These are phyloP conservation scores for Apogon hyalosoma DNA, from an alignment of 2,797 vertebrate genomes.

Conservation along the genomic window DNA sequence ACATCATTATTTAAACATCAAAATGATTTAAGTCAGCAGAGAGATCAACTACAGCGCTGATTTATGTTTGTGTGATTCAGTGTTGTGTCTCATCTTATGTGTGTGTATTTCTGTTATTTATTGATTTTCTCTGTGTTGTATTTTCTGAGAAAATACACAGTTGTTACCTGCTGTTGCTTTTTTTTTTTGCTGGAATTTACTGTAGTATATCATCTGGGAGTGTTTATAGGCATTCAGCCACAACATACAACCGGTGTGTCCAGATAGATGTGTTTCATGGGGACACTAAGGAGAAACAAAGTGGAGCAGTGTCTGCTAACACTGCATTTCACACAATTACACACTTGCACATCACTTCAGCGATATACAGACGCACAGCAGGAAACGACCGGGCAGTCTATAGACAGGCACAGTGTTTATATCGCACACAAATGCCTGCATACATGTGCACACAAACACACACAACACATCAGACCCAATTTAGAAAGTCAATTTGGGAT, in stretches of 20 bases:
- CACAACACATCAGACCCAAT: conserved; percentile 67
- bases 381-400: conserved; percentile 43
- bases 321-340: conserved; percentile 51
- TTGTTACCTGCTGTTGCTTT: conserved; percentile 26
- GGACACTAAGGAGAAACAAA: conserved; percentile 14
- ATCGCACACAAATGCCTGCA: conserved; percentile 26
- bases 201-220: conserved; percentile 16
- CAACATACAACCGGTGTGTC: conserved; percentile 26
- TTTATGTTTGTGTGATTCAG: conserved; percentile 43
- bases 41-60: conserved; percentile 35
- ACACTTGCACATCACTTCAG: conserved; percentile 32
- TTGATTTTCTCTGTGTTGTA: conserved; percentile 30
- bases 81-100: conserved; percentile 23
- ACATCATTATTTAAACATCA: conserved; percentile 54
- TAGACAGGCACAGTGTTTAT: conserved; percentile 29
- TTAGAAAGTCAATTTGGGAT: conserved; percentile 83
- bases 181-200: conserved; percentile 6
- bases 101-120: conserved; percentile 47
- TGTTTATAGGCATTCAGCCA: not conserved
- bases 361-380: conserved; percentile 29
- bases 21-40: conserved; percentile 37
- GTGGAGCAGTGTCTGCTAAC: conserved; percentile 42
- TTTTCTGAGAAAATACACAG: conserved; percentile 38
- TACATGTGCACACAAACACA: conserved; percentile 33
- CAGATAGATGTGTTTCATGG: conserved; percentile 41